These are phyloP conservation scores for Furnarius figulus DNA, from an alignment of 2,113 vertebrate species.

Conservation along the genomic window DNA sequence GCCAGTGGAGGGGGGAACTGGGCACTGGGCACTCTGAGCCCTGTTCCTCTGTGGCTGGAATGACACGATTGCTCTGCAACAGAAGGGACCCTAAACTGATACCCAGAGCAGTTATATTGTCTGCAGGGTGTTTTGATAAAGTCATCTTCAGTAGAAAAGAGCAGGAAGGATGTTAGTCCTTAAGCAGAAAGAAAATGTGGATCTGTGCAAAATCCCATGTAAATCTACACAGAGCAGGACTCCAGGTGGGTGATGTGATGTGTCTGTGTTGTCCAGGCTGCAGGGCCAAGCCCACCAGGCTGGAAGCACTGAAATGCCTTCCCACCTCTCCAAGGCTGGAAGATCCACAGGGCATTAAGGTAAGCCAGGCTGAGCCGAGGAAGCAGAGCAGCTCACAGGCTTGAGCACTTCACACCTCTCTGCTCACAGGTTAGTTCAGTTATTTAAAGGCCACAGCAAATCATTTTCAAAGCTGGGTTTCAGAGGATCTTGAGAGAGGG, in stretches of 20 bases:
- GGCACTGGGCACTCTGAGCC: background rate
- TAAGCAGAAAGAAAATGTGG: background rate
- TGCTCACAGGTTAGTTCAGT: background rate
- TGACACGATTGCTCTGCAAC: background rate
- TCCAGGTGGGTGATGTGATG: background rate
- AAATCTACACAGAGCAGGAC: background rate
- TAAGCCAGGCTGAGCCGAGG: background rate
- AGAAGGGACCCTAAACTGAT: background rate
- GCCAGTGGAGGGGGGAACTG: background rate
- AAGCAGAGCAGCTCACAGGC: background rate
- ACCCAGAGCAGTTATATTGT: background rate
- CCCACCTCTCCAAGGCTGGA: background rate
- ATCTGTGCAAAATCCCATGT: background rate
- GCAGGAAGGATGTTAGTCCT: background rate
- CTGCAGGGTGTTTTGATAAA: background rate
- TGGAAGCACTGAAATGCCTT: background rate
- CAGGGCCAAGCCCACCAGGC: accelerated
- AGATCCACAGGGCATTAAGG: background rate
- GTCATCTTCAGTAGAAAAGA: background rate
- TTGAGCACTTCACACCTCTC: background rate
- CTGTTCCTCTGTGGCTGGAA: background rate
- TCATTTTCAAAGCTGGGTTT: background rate
- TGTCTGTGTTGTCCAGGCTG: background rate
- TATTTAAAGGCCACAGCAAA: background rate
- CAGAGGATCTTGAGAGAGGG: background rate